Evolutionary conservation across 1,140 invertebrate genomes (phyloP).

Genomic region (Megathymus violae): DNA sequence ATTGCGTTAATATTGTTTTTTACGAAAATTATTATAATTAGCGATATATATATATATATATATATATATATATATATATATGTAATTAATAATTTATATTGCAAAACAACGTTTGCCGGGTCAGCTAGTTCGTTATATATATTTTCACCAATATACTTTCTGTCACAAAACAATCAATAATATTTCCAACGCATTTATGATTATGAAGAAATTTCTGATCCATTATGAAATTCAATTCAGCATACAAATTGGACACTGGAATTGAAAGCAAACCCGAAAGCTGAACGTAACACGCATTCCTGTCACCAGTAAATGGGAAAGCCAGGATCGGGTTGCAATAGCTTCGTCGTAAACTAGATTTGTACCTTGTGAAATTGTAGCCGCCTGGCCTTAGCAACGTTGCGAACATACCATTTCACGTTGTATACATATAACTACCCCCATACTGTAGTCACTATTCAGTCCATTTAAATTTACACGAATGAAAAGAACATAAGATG

Average conservation of each 20-base stretch:
- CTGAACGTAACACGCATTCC: conserved; percentile 34
- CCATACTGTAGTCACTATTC: not conserved
- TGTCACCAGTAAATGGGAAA: conserved; percentile 35
- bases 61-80: no score
- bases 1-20: no score
- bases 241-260: conserved; percentile 23
- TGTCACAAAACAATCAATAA: no score
- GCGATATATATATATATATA: no score
- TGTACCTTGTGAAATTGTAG: conserved; percentile 35
- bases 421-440: conserved; percentile 7
- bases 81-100: not conserved
- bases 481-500: no score
- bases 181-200: no score
- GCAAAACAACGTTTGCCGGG: no score
- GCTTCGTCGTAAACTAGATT: conserved; percentile 35
- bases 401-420: conserved; percentile 16
- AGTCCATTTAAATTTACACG: not conserved
- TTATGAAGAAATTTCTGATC: not conserved
- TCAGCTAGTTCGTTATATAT: no score
- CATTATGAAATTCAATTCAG: conserved; percentile 5
- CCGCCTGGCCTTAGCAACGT: conserved; percentile 19
- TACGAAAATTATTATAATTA: no score
- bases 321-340: conserved; percentile 27
- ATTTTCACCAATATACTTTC: no score
- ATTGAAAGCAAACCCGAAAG: conserved; percentile 31